Evolutionary conservation across 2,888 invertebrate species (phyloP).

Genomic region (Muschampia plurimacula): DNA sequence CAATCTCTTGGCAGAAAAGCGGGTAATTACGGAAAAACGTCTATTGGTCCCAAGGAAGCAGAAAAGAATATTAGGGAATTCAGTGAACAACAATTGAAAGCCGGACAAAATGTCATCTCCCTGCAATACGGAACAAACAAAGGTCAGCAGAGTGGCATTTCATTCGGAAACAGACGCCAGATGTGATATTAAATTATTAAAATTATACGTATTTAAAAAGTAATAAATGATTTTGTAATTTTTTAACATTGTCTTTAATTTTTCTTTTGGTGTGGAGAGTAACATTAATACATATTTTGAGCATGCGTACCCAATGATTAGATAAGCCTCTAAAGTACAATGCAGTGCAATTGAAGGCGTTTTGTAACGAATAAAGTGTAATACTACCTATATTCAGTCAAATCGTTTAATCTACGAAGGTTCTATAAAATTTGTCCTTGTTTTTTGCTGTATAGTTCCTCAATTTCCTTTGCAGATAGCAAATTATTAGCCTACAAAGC

Average conservation of each 20-base stretch:
- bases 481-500: not conserved
- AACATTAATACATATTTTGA: conserved; percentile 21
- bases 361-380: not conserved
- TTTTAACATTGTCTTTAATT: conserved; percentile 49
- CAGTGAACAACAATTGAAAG: conserved; percentile 96
- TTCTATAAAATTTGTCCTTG: not conserved
- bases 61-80: conserved; percentile 97
- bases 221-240: conserved; percentile 69
- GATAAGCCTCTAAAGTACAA: conserved; percentile 53
- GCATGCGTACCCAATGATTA: conserved; percentile 54
- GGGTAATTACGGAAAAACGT: conserved; percentile 92
- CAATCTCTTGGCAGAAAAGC: conserved; percentile 98
- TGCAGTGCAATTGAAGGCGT: conserved; percentile 46
- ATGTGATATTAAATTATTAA: conserved; percentile 87
- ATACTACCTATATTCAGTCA: not conserved
- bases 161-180: conserved; percentile 98
- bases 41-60: conserved; percentile 98
- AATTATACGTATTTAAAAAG: conserved; percentile 48
- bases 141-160: conserved; percentile 97
- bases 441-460: not conserved
- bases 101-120: conserved; percentile 96
- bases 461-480: conserved; percentile 4
- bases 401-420: not conserved
- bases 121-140: conserved; percentile 99
- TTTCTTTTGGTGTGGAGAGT: conserved; percentile 52